Base-by-base conservation (phyloP, 2,797 vertebrate species). In the Hippoglossus hippoglossus region DNA sequence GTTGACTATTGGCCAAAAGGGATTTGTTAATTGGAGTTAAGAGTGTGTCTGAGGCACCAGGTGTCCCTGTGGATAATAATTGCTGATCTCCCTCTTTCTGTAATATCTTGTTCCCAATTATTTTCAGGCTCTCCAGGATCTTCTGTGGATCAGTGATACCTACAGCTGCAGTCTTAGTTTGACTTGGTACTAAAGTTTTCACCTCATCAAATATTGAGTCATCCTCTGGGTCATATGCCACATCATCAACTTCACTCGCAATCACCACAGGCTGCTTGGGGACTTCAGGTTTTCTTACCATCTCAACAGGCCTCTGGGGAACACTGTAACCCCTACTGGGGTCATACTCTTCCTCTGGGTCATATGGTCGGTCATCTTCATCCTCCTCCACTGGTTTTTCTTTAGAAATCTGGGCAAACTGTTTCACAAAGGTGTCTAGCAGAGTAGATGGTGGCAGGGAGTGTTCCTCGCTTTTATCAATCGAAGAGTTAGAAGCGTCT, bases 161-260 rank as follows among this genome's bases (percentile, higher is more conserved):
- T 1, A 90, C 64, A 25, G 81, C 60, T 0, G 86, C 44, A 63
- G 71, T 80, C 68, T 94, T 96, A 19, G 65, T 54, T 11, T 95
- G 94, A 80, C 87, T 92, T 50, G 96, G 93, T 52, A 93, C 93
- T 47, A 94, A 89, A 18, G 96, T 77, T 22, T 96, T 96, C 46
- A 97, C 96, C 62, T 98, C 97, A 55, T 99, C 97, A 81, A 99
- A 91, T 69, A 99, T 97, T 0, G 98, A 97, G 90, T 99, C 97
- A 65, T 99, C 98, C 77, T 99, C 98, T 2, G 98, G 98, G 82
- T 99, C 98, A 0, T 99, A 99, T 0, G 97, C 98, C 63, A 98
- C 96, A 77, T 99, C 98, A 78, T 99, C 97, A 22, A 93, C 93
- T 73, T 92, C 89, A 67, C 49, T 68, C 7, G 7, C 39, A 39